Evolutionary conservation across 2,113 vertebrate genomes (phyloP).

Genomic region (Megaleporinus macrocephalus): DNA sequence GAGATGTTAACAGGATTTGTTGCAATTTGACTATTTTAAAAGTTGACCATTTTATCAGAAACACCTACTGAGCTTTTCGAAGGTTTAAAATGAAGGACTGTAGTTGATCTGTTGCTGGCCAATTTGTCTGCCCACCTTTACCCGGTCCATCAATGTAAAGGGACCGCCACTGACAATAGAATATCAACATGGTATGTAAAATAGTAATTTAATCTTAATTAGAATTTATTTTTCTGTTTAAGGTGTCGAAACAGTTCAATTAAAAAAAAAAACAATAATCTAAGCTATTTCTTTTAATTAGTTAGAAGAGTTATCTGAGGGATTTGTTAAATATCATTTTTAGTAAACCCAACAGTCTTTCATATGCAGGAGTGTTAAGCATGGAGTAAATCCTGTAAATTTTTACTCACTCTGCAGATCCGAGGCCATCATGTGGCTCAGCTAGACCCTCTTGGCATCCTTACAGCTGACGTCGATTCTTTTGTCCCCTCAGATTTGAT

Average conservation of each 20-base stretch:
- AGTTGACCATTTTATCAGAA: no score
- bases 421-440: conserved; percentile 72
- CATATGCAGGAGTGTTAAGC: conserved; percentile 49
- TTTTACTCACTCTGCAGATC: conserved; percentile 52
- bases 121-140: not conserved
- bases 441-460: conserved; percentile 71
- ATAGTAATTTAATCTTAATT: conserved; percentile 43
- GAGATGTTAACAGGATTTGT: no score
- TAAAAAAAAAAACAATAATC: conserved; percentile 72
- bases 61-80: no score
- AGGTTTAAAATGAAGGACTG: no score
- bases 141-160: not conserved
- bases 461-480: conserved; percentile 71
- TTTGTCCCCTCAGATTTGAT: conserved; percentile 74
- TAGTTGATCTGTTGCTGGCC: no score
- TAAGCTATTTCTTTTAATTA: conserved; percentile 70
- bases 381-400: conserved; percentile 33
- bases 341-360: conserved; percentile 65
- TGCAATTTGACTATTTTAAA: no score
- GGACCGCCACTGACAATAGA: not conserved
- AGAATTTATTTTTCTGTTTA: conserved; percentile 64
- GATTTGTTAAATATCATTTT: conserved; percentile 77
- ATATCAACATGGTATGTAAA: conserved; percentile 38
- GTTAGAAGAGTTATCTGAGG: conserved; percentile 71
- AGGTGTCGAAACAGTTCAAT: conserved; percentile 76